A percentile compares a stretch with the other conserved stretches of the same genome.
These are phyloP conservation scores for Tenualosa ilisha DNA, from an alignment of 2,797 vertebrate genomes.

Conservation along the genomic window DNA sequence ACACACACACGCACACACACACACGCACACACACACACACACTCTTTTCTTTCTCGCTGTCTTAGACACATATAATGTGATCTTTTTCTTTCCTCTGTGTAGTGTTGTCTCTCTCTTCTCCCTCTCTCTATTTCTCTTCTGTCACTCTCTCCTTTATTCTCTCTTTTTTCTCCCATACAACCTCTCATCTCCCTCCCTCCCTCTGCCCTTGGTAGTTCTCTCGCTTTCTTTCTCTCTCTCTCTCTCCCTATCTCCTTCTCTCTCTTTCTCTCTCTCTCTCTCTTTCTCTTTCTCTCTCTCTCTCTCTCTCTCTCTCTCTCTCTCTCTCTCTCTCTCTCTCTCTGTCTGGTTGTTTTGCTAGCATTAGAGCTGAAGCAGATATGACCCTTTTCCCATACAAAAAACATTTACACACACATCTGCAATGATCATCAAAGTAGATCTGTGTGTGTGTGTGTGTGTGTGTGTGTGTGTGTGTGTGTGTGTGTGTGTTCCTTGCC, in stretches of 20 bases:
- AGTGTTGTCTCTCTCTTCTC: not conserved
- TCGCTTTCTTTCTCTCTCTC: not conserved
- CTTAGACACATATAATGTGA: no score
- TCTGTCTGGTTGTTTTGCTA: not conserved
- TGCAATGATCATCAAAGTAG: not conserved
- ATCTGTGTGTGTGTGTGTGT: slow-evolving; percentile 12
- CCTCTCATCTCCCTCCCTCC: not conserved
- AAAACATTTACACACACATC: not conserved
- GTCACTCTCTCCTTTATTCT: not conserved
- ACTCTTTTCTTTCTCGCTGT: no score
- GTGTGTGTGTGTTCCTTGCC: no score
- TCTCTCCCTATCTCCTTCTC: not conserved
- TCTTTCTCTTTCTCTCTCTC: not conserved
- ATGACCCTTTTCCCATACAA: not conserved
- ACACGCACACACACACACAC: no score
- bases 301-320: not conserved
- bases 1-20: no score
- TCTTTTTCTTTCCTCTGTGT: not conserved
- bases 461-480: no score
- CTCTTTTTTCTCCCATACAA: no score
- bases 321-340: not conserved
- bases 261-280: not conserved
- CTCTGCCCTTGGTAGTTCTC: not conserved
- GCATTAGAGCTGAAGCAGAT: not conserved
- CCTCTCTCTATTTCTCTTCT: not conserved